phyloP scores from a whole-genome alignment of 2,888 invertebrate species.

The Serripes groenlandicus region DNA sequence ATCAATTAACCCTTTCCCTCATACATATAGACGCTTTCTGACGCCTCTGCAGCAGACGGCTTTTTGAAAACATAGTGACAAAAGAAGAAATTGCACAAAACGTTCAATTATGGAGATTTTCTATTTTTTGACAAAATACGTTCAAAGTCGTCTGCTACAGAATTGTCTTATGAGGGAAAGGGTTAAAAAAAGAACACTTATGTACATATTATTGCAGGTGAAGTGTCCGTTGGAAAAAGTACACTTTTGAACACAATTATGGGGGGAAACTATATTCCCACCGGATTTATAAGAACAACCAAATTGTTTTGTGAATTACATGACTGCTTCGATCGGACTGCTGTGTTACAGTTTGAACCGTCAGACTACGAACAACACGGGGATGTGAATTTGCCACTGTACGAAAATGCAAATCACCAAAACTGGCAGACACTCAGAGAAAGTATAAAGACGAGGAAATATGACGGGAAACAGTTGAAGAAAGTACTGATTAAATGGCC shows the following conservation, averaged over 20 bases:
- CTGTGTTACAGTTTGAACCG: background rate
- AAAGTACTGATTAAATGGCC: conserved; percentile 50
- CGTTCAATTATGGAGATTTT: too few relatives aligned
- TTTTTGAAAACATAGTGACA: too few relatives aligned
- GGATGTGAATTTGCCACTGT: background rate
- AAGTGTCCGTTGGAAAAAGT: conserved; percentile 55
- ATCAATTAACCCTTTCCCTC: too few relatives aligned
- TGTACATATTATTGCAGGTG: conserved; percentile 51
- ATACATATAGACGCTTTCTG: too few relatives aligned
- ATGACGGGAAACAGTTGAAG: background rate
- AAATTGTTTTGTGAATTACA: conserved; percentile 51
- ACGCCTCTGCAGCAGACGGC: too few relatives aligned
- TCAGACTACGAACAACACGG: background rate
- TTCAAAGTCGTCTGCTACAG: too few relatives aligned
- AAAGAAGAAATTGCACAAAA: too few relatives aligned
- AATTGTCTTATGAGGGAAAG: too few relatives aligned
- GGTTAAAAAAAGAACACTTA: too few relatives aligned
- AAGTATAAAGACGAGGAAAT: conserved; percentile 31
- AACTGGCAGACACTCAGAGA: conserved; percentile 24
- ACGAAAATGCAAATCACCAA: background rate
- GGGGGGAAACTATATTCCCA: conserved; percentile 57
- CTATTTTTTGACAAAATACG: too few relatives aligned
- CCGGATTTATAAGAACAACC: conserved; percentile 29
- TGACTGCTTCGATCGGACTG: conserved; percentile 10
- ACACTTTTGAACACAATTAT: conserved; percentile 59